Base-by-base conservation (phyloP, 2,797 vertebrate genomes). In the Sebastes minor region DNA sequence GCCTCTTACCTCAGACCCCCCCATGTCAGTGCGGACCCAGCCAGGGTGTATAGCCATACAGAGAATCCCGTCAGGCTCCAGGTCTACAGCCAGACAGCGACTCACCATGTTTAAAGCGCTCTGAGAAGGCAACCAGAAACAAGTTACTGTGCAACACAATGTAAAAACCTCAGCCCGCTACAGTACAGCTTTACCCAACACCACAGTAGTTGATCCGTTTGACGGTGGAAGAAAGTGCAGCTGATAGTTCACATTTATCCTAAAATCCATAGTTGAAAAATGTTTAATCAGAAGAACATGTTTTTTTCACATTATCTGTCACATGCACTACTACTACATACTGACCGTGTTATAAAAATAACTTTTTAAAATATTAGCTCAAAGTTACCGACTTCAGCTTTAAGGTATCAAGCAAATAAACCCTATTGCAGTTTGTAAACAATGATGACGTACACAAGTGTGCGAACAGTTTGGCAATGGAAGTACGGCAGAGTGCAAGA, bases 11-110 rank as follows among this genome's bases (percentile, higher is more conserved):
- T 95, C 59, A n/a, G 90, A 83, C 0, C 96, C 96, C 0, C 96
- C 96, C 96, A 96, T 96, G 84, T 97, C 95, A 3, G 95, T 97
- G 62, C 95, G 93, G 18, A 97, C 94, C 96, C 96, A 96, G 68
- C 96, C 96, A 4, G 96, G 96, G 68, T 96, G 95, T 62, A 96
- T 69, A 13, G 88, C 94, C 82, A 96, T 92, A 25, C 94, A 95
- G 73, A 97, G 94, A 55, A 97, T 96, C 38, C 96, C 94, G 1
- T 96, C 94, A 0, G 90, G 79, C 77, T 95, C 90, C 85, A 97
- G 76, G 78, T 97, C 95, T 3, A 91, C 83, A 12, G 96, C 94
- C 30, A 97, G 93, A 59, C 94, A 96, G 68, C 95, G 88, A 28
- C 94, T 96, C 84, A 96, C 89, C 95, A 97, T 97, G 87, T 96